A percentile compares a stretch with the other conserved stretches of the same genome.
Evolutionary conservation across 1,140 invertebrate genomes (phyloP).

Genomic region (Homalodisca vitripennis): DNA sequence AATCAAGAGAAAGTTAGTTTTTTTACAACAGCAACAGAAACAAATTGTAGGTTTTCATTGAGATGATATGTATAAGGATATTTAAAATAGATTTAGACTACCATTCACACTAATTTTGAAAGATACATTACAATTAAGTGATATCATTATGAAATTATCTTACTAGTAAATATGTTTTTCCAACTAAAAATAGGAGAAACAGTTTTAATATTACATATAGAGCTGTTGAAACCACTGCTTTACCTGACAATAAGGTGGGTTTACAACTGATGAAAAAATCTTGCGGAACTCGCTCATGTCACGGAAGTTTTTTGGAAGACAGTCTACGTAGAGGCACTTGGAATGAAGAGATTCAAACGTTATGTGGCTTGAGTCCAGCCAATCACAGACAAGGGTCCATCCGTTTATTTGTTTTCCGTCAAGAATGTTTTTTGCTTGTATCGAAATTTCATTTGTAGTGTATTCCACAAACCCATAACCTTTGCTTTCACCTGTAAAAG

Average conservation of each 20-base stretch:
- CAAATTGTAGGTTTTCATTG: no score
- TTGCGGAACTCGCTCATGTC: conserved; percentile 56
- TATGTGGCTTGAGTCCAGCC: conserved; percentile 52
- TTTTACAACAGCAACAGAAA: no score
- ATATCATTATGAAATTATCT: no score
- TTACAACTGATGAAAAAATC: conserved; percentile 54
- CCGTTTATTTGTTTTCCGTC: conserved; percentile 51
- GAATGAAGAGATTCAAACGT: conserved; percentile 56
- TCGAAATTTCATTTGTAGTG: conserved; percentile 51
- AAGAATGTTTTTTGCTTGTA: conserved; percentile 51
- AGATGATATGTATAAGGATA: no score
- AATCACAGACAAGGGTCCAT: conserved; percentile 54
- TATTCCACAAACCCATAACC: conserved; percentile 63
- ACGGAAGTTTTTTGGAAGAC: conserved; percentile 55
- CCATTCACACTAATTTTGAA: no score
- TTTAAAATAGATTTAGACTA: no score
- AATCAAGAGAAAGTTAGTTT: no score
- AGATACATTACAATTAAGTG: no score
- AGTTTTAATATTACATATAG: no score
- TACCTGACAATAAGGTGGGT: conserved; percentile 61
- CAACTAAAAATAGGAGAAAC: no score
- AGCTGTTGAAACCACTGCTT: no score
- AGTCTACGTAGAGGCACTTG: conserved; percentile 55
- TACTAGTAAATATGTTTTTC: no score
- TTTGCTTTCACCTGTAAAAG: conserved; percentile 54